These are phyloP conservation scores for Halictus ligatus DNA, from an alignment of 2,888 invertebrate species.

Conservation along the genomic window DNA sequence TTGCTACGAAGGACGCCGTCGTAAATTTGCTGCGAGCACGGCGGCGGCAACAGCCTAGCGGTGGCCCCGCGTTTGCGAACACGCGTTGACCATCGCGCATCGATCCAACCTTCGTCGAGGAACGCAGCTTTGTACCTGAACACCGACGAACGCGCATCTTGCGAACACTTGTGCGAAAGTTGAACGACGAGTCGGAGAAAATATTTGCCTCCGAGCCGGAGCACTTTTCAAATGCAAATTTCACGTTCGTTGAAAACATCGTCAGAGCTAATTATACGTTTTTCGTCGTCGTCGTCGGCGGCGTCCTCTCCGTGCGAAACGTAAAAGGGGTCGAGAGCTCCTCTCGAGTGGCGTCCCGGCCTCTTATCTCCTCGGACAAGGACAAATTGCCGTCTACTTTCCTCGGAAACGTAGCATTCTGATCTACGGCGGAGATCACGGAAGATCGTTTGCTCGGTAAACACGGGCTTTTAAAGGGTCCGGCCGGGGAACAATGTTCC, in stretches of 20 bases:
- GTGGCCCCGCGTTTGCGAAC: neutral
- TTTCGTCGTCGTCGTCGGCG: neutral
- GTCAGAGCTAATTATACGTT: neutral
- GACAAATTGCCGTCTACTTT: conserved; percentile 44
- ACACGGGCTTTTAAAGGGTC: conserved; percentile 34
- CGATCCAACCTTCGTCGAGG: conserved; percentile 33
- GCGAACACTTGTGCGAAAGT: neutral
- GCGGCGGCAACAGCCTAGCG: neutral
- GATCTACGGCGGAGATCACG: conserved; percentile 39
- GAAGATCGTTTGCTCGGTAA: conserved; percentile 30
- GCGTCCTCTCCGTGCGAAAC: neutral
- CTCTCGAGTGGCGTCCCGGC: conserved; percentile 5
- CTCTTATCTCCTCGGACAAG: conserved; percentile 34
- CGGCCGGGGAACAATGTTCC: conserved; percentile 37
- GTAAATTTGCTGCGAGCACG: conserved; percentile 43
- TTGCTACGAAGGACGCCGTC: conserved; percentile 45
- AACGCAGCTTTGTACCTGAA: neutral
- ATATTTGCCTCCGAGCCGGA: neutral
- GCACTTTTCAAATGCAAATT: conserved; percentile 1
- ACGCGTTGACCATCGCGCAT: neutral
- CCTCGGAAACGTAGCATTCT: conserved; percentile 22
- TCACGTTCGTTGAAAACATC: neutral
- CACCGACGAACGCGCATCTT: neutral
- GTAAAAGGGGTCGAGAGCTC: neutral
- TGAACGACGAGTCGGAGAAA: neutral